A percentile compares a stretch with the other conserved stretches of the same genome.
Conservation (phyloP, 2,113 vertebrate species). For the Pelecanoides urinatrix region DNA sequence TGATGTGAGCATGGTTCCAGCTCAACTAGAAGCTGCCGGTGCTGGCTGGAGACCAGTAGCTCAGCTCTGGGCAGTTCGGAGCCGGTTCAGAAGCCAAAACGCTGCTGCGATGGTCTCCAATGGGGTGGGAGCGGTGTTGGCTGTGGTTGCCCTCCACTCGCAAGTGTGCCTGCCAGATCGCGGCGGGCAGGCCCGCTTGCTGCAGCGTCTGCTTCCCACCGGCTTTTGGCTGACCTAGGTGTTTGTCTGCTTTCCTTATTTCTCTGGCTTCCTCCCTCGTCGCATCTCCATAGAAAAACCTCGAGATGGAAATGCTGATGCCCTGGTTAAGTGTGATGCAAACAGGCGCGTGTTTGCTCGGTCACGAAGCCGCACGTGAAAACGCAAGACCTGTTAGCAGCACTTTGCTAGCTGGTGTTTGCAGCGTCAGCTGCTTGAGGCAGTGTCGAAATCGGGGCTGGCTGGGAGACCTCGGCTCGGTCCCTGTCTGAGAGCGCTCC, state of each 20-base stretch:
- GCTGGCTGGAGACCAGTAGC: neutral
- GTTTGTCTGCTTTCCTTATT: neutral
- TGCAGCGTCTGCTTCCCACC: neutral
- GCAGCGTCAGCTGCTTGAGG: neutral
- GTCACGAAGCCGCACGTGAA: neutral
- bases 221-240: neutral
- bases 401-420: neutral
- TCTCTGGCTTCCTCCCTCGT: neutral
- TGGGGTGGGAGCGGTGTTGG: neutral
- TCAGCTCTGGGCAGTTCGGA: neutral
- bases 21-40: neutral
- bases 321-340: neutral
- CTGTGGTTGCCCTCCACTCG: neutral
- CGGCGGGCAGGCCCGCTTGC: neutral
- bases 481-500: neutral
- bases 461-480: neutral
- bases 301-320: neutral
- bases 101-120: neutral
- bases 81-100: neutral
- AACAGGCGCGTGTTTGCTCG: neutral
- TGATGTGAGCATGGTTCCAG: fast-evolving
- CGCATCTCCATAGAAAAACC: neutral
- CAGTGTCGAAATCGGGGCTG: neutral
- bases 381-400: neutral
- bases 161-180: neutral